Evolutionary conservation across 2,113 vertebrate genomes (phyloP), one percentile per base, ranked within the genome.

Genomic region (Colistium nudipinnis): DNA sequence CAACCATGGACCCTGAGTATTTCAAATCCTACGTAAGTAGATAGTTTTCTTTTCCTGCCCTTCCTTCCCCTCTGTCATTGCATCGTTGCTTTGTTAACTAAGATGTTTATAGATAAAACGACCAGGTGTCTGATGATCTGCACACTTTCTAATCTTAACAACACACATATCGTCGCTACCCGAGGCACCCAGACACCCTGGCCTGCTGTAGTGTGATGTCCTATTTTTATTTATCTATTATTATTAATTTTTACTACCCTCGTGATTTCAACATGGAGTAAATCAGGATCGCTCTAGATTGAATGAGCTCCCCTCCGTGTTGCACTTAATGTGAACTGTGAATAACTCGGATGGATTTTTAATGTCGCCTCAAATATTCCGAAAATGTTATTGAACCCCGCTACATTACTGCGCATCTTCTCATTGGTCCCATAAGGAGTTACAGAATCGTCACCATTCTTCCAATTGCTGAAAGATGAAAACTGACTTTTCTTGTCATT

Each of bases 1-100:
- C 31, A 68, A 44, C 54, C 43, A 89, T 89, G 88, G 86, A 89
- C 47, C 56, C 28, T 0, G 72, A 81, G 0, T 89, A 86, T 70
- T 82, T 68, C 44, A 67, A 39, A 38, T 78, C 83, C 0, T 12
- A 71, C 41, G 88, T 89, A 52, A 88, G 86, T 83, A 20, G 4
- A 48, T 3, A 24, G 6, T 49, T 49, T 41, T 41, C 16, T n/a
- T 13, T 20, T 12, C 30, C 16, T 28, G 6, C 16, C 39, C 22
- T 9, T 27, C 31, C n/a, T n/a, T 30, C 16, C 4, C 4, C 17
- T 12, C 27, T 47, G 28, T 25, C 8, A 7, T 31, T 44, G 25
- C 4, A 3, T 4, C n/a, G 16, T 39, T 19, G 4, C 11, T 35
- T 6, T 27, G 7, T 38, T 59, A 35, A 19, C 43, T 25, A 20